Evolutionary conservation across 64 coral and sea anemone genomes (phyloP).

Genomic region (Stichodactyla helianthus): DNA sequence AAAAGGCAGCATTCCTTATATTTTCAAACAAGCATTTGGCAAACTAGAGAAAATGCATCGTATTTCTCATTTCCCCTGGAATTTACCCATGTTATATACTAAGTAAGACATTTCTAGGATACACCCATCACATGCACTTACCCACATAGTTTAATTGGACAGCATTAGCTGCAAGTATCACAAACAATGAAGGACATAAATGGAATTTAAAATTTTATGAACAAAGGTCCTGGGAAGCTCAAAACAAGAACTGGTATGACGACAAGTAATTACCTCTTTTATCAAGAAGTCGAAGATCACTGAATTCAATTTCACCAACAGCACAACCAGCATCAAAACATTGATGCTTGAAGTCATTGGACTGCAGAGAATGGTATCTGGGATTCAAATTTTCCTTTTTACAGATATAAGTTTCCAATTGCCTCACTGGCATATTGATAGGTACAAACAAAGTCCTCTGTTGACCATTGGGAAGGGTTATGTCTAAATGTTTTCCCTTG

Average conservation of each 20-base stretch:
- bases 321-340: conserved; percentile 47
- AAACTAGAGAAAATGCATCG: too few species aligned
- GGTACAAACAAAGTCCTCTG: conserved; percentile 58
- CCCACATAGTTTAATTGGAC: too few species aligned
- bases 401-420: conserved; percentile 49
- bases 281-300: conserved; percentile 73
- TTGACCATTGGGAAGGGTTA: conserved; percentile 49
- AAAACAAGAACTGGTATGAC: background rate
- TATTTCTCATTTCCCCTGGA: too few species aligned
- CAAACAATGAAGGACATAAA: too few species aligned
- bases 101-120: too few species aligned
- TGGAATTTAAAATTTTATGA: too few species aligned
- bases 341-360: conserved; percentile 77
- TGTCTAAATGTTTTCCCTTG: conserved; percentile 63
- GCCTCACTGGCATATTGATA: conserved; percentile 58
- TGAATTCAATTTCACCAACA: conserved; percentile 50
- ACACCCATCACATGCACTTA: too few species aligned
- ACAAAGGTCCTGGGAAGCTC: background rate
- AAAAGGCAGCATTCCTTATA: too few species aligned
- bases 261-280: conserved; percentile 60
- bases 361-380: conserved; percentile 67
- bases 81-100: too few species aligned
- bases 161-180: too few species aligned
- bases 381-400: conserved; percentile 63
- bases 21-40: too few species aligned